Conservation (phyloP, 2,888 invertebrate species). For the Microctonus hyperodae region DNA sequence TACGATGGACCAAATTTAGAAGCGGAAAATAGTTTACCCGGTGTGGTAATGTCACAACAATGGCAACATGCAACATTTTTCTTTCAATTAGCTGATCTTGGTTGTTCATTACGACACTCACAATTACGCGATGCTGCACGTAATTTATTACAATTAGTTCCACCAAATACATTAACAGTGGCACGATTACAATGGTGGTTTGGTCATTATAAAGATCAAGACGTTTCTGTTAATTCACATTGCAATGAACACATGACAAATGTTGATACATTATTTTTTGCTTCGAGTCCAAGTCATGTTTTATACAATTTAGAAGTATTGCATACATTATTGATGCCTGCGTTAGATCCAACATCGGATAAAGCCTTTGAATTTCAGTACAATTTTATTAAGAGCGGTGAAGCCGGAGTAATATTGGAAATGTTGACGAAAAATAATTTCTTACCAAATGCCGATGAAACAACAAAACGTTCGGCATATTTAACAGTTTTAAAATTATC, state of each 20-base stretch:
- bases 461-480: constrained; percentile 84
- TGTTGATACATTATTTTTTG: constrained; percentile 74
- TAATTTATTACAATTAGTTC: constrained; percentile 80
- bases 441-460: constrained; percentile 79
- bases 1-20: constrained; percentile 82
- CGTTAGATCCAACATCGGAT: constrained; percentile 80
- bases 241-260: constrained; percentile 60
- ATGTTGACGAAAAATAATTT: constrained; percentile 87
- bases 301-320: constrained; percentile 80
- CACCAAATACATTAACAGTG: constrained; percentile 75
- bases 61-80: constrained; percentile 81
- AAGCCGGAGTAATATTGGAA: constrained; percentile 75
- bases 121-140: constrained; percentile 85
- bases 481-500: constrained; percentile 86
- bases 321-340: constrained; percentile 92
- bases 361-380: constrained; percentile 75
- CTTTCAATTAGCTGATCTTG: constrained; percentile 87
- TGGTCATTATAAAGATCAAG: constrained; percentile 59
- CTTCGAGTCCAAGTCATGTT: constrained; percentile 76
- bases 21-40: constrained; percentile 89
- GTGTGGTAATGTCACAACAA: constrained; percentile 84
- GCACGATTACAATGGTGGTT: constrained; percentile 68
- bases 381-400: constrained; percentile 73
- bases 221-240: constrained; percentile 36
- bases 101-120: constrained; percentile 81